Conservation (phyloP, 2,797 vertebrate species). For the Smutsia temminckii region DNA sequence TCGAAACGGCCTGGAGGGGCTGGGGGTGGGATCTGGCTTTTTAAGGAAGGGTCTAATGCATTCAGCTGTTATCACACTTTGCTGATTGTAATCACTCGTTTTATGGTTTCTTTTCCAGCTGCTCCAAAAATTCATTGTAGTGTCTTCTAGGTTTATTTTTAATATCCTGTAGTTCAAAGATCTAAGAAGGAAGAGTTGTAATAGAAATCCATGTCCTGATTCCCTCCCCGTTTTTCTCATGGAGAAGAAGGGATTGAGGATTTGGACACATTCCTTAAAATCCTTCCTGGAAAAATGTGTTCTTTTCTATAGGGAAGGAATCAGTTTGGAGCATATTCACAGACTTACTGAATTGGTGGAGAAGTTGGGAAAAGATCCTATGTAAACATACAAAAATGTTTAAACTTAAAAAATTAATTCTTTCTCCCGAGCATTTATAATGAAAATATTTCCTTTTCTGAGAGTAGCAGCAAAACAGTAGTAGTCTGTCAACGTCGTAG, state of each 20-base stretch:
- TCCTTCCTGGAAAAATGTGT: conserved; percentile 61
- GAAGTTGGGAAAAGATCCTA: conserved; percentile 40
- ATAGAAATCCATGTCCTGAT: conserved; percentile 48
- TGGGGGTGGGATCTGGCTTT: conserved; percentile 56
- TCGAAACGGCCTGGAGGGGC: conserved; percentile 20
- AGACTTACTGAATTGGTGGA: conserved; percentile 43
- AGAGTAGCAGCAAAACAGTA: background rate
- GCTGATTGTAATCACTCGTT: conserved; percentile 68
- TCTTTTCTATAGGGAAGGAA: conserved; percentile 76
- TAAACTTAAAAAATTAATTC: conserved; percentile 33
- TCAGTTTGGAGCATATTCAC: conserved; percentile 32
- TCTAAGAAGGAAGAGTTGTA: conserved; percentile 79
- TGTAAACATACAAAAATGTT: conserved; percentile 41
- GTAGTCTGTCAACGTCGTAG: conserved; percentile 14
- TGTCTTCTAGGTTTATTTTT: conserved; percentile 79
- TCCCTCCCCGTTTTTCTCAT: conserved; percentile 59
- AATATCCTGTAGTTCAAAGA: conserved; percentile 78
- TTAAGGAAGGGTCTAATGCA: conserved; percentile 61
- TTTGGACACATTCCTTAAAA: conserved; percentile 70
- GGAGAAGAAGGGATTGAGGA: conserved; percentile 70
- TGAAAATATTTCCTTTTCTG: conserved; percentile 49
- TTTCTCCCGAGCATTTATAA: conserved; percentile 37
- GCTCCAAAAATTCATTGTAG: conserved; percentile 66
- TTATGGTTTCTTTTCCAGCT: conserved; percentile 79
- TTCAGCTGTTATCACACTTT: conserved; percentile 76